phyloP scores from a whole-genome alignment of 2,113 vertebrate species.

The Eclectus roratus region DNA sequence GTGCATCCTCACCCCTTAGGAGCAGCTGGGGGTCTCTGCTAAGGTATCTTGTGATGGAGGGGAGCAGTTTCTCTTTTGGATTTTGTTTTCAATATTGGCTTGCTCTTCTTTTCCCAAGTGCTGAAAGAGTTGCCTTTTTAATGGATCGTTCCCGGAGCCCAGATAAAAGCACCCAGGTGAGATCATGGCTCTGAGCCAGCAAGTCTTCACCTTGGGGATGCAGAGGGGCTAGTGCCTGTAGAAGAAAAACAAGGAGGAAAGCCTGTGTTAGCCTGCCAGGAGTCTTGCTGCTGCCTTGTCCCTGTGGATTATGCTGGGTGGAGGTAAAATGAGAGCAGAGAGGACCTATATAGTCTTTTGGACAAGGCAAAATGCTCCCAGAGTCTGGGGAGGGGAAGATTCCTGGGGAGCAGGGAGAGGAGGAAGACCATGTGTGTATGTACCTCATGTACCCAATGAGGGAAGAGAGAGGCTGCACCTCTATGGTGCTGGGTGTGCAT shows the following conservation, averaged over 20 bases:
- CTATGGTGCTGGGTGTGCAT: not conserved
- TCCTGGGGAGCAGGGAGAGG: not conserved
- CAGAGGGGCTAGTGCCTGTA: not conserved
- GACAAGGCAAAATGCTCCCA: not conserved
- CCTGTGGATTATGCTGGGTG: not conserved
- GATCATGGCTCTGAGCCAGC: not conserved
- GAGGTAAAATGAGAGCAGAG: not conserved
- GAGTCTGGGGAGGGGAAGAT: not conserved
- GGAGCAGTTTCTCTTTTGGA: not conserved
- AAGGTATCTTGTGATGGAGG: not conserved
- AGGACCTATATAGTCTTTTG: not conserved
- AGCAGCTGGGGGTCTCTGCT: not conserved
- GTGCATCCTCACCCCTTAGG: not conserved
- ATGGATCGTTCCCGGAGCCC: slow-evolving; percentile 66
- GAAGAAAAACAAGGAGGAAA: not conserved
- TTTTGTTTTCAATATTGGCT: not conserved
- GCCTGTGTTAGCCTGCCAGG: not conserved
- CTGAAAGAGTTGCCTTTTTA: slow-evolving; percentile 61
- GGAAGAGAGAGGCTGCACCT: not conserved
- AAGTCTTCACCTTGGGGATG: not conserved
- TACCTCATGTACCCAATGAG: too few relatives aligned
- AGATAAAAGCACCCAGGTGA: slow-evolving; percentile 56
- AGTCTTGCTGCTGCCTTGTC: not conserved
- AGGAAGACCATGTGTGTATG: accelerated
- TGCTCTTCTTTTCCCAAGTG: slow-evolving; percentile 38